Evolutionary conservation across 2,113 vertebrate genomes (phyloP).

Genomic region (Cisticola juncidis): DNA sequence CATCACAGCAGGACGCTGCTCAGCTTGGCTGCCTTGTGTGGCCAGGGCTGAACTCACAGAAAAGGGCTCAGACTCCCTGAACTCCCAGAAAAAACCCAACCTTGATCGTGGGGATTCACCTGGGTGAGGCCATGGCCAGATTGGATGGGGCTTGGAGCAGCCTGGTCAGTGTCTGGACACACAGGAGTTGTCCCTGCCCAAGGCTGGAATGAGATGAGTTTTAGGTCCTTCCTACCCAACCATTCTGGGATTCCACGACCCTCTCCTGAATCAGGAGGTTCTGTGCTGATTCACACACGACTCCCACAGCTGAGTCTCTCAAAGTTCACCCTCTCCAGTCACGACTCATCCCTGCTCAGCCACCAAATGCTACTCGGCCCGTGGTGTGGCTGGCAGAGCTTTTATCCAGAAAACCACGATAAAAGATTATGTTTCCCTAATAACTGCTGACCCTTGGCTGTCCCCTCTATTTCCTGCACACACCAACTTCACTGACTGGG

Average conservation of each 20-base stretch:
- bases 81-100: not conserved
- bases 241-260: not conserved
- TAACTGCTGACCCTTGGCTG: not conserved
- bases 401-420: not conserved
- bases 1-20: rapidly evolving
- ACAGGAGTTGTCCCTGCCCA: not conserved
- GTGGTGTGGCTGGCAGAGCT: not conserved
- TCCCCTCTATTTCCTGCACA: not conserved
- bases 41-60: not conserved
- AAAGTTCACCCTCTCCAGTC: not conserved
- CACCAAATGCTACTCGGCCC: not conserved
- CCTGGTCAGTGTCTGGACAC: not conserved
- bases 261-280: not conserved
- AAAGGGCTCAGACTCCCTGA: not conserved
- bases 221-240: not conserved
- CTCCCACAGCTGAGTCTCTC: not conserved
- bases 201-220: not conserved
- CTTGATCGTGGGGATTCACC: not conserved
- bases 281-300: not conserved
- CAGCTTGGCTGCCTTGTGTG: rapidly evolving
- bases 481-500: rapidly evolving
- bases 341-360: not conserved
- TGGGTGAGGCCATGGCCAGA: not conserved
- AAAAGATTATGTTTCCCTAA: not conserved
- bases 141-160: not conserved